Base-by-base conservation (phyloP, 1,140 invertebrate genomes). In the Trichonephila clavata region DNA sequence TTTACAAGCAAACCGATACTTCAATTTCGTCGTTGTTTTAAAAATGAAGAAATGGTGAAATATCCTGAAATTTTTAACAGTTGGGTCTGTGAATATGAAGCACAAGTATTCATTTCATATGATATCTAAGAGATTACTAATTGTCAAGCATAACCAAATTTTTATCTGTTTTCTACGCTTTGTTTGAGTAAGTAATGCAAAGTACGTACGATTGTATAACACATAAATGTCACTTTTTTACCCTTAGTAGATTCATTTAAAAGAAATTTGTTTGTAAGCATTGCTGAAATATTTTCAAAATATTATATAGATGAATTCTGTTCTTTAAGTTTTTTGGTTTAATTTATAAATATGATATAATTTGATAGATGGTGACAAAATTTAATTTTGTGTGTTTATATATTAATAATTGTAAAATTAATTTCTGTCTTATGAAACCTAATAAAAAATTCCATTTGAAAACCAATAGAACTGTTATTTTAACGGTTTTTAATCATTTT, bases 1-100 rank as follows among this genome's bases (percentile, higher is more conserved):
- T 93, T 93, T 93, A 93, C 92, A 93, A 93, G 84, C 84, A 93
- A 84, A 92, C 61, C 57, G 61, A 57, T 92, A 90, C 39, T 59
- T 77, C 65, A 87, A 81, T 32, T 81, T 90, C 89, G 89, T 50
- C 43, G 57, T 87, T 87, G 59, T 57, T 87, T 87, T 87, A 61
- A 87, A 87, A 63, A 20, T 59, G 8, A 84, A 84, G 43, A 27
- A 59, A 59, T 21, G 10, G 2, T 59, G 13, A 59, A 84, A 77
- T 7, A 77, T 77, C 71, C 16, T 32, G 71, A 77, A 77, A 39
- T 32, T 77, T 77, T 77, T 39, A 14, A 77, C 18, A 32, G 32
- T 18, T 14, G 32, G 32, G 18, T 5, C 5, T n/a, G 16, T 77
- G 71, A 32, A 32, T 77, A 77, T 27, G 27, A 77, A 39, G 18